A percentile compares a stretch with the other conserved stretches of the same genome.
phyloP scores from a whole-genome alignment of 2,797 vertebrate genomes.

The Pelobates cultripes region DNA sequence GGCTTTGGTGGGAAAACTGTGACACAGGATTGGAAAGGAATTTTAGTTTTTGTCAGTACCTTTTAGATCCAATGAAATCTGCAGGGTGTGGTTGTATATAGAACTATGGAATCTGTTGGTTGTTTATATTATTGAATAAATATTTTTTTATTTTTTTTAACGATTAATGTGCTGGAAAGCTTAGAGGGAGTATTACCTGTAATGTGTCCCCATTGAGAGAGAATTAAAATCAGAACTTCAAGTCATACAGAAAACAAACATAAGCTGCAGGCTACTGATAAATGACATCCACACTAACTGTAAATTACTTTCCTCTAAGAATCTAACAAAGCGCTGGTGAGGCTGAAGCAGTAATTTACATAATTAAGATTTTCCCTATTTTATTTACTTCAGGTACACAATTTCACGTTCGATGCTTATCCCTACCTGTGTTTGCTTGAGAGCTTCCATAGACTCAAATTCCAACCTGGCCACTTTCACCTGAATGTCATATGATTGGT shows the following conservation, averaged over 20 bases:
- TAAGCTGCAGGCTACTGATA: conserved; percentile 24
- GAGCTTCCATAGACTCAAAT: conserved; percentile 88
- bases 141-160: too few relatives aligned
- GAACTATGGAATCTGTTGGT: too few relatives aligned
- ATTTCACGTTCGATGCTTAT: neutral
- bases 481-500: conserved; percentile 87
- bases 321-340: conserved; percentile 8
- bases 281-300: neutral
- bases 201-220: neutral
- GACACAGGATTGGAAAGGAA: too few relatives aligned
- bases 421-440: conserved; percentile 89
- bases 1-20: too few relatives aligned
- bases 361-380: neutral
- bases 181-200: neutral
- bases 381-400: neutral
- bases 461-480: conserved; percentile 79
- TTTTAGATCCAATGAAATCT: too few relatives aligned
- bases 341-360: conserved; percentile 9
- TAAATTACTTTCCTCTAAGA: conserved; percentile 25
- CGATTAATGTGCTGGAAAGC: too few relatives aligned
- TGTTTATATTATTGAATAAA: too few relatives aligned
- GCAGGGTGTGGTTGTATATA: too few relatives aligned
- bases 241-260: conserved; percentile 15
- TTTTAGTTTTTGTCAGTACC: too few relatives aligned
- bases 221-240: neutral